Evolutionary conservation across 1,140 invertebrate genomes (phyloP), one percentile per base, ranked within the genome.

Genomic region (Drosophila equinoxialis): DNA sequence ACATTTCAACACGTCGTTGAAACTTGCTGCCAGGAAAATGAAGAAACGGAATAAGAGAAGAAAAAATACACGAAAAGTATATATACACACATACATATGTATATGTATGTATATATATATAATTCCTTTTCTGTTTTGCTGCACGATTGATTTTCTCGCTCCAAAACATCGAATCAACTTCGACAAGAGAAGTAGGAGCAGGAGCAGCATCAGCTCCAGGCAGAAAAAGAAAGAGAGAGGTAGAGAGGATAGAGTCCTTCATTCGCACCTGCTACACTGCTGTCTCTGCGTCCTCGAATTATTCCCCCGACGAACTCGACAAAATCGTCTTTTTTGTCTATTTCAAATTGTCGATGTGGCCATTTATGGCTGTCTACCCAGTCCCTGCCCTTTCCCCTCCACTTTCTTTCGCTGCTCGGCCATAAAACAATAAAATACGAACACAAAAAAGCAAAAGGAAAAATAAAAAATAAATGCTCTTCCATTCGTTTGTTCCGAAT

Each of bases 81-180:
- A 55, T 42, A 35, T 60, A 58, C 59, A 58, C 23, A 37, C 8
- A 13, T 39, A 75, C 5, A 6, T 30, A 30, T 6, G 6, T 30
- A 30, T 30, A 30, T 3, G 30, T 30, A 3, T 30, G 30, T 30
- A 6, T 30, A 5, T 30, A 6, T 51, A 75, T 61, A 48, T 48
- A 48, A 48, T 48, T 48, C 14, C 54, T 80, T 57, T 76, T 75
- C 62, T 71, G 75, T 87, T 86, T 82, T 77, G 68, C 83, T 74
- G 76, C 82, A 73, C 82, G 82, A 87, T 86, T 86, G 83, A 86
- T 86, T 86, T 86, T 86, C 83, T 72, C 79, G 42, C 77, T 74
- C 83, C 69, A 71, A 45, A 61, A 45, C 58, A 61, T 23, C 45
- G 65, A 33, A 39, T 48, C 42, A 61, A 37, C 30, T 41, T 42